Evolutionary conservation across 2,888 invertebrate species (phyloP).

Genomic region (Chirona hameri): DNA sequence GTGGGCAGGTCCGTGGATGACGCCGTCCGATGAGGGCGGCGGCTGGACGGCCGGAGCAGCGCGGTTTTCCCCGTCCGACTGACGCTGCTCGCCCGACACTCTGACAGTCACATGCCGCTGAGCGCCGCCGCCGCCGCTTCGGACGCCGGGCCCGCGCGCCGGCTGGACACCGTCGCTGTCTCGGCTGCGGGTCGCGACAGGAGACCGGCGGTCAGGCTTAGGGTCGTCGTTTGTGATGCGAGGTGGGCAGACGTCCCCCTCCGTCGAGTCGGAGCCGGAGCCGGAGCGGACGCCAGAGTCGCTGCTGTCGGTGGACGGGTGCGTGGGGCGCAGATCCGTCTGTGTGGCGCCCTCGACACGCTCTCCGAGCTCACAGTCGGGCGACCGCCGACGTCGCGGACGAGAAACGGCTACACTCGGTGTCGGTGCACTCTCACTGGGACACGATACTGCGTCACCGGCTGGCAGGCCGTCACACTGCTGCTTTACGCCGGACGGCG

Average conservation of each 20-base stretch:
- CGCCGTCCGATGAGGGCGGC: slow-evolving; percentile 54
- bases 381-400: too few relatives aligned
- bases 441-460: neutral
- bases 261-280: slow-evolving; percentile 61
- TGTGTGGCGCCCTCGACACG: slow-evolving; percentile 22
- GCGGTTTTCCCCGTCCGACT: slow-evolving; percentile 43
- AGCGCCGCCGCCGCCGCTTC: too few relatives aligned
- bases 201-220: slow-evolving; percentile 67
- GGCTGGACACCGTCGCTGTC: too few relatives aligned
- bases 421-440: slow-evolving; percentile 1
- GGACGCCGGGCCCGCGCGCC: too few relatives aligned
- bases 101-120: too few relatives aligned
- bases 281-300: slow-evolving; percentile 56
- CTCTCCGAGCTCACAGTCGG: slow-evolving; percentile 35
- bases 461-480: too few relatives aligned
- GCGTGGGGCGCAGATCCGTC: slow-evolving; percentile 41
- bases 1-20: slow-evolving; percentile 41
- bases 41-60: slow-evolving; percentile 45
- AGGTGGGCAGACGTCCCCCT: slow-evolving; percentile 51
- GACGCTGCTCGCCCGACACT: too few relatives aligned
- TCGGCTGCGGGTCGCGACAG: slow-evolving; percentile 50
- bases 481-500: too few relatives aligned
- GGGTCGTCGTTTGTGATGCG: slow-evolving; percentile 75
- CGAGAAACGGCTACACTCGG: too few relatives aligned
- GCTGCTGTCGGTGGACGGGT: slow-evolving; percentile 48